Base-by-base conservation (phyloP, 2,888 invertebrate species). In the Phortica okadai region DNA sequence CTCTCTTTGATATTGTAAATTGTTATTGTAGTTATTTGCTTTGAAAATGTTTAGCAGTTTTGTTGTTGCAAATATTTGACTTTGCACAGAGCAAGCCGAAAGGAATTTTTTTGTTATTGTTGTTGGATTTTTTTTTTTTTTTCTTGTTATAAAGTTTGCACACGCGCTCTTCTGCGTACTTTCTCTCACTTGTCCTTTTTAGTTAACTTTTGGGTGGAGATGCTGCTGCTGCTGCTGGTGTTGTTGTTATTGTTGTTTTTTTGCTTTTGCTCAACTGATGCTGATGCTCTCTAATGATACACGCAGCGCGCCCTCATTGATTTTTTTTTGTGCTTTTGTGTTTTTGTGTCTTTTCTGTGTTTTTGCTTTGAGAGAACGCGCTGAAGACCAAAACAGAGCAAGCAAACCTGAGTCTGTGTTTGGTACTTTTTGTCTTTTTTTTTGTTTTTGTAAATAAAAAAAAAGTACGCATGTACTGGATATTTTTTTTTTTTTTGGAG, bases 401-500 rank as follows among this genome's bases (percentile, higher is more conserved):
- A 64, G 25, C 25, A 14, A 8, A 14, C 2, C 10, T 11, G 14
- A 11, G 50, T 50, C 6, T 50, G 50, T 11, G 50, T 3, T 14
- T 11, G 14, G 50, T 50, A 11, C 10, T 8, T 8, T 6, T 50
- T 50, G 50, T 8, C 6, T 50, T 50, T 8, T 21, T 21, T 21
- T 21, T 21, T 21, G 21, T 21, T 21, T 50, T 50, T 6, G 8
- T 50, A 50, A 14, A 8, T 14, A 50, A 50, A 11, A 50, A 50
- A 50, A 50, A 50, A 33, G 33, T 33, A 33, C 33, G 33, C 33
- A 4, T 33, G 33, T 33, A 33, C 50, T 8, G 67, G 70, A 77
- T 74, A 64, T 86, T 77, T 69, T 75, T 75, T 64, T 77, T 77
- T 73, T 77, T 41, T 77, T 44, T 77, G 50, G 41, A 45, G 33